Evolutionary conservation across 2,888 invertebrate genomes (phyloP), one percentile per base, ranked within the genome.

Genomic region (Plebejus melissa): DNA sequence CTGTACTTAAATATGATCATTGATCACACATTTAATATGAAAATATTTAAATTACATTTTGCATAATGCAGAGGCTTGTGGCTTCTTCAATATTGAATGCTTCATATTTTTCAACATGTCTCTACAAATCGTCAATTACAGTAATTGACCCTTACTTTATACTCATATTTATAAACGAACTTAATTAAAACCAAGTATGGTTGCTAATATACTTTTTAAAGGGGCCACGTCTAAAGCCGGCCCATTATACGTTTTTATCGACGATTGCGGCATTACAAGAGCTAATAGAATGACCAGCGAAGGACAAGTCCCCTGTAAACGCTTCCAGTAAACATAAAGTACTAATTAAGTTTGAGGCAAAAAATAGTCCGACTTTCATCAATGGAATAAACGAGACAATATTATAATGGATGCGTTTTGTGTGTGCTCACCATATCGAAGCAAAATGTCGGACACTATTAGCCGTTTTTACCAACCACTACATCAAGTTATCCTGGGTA

Each of bases 271-370:
- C 41, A 75, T 71, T 46, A 75, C 70, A 75, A 71, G 75, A 46
- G 58, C 71, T 71, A 75, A 75, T 75, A 75, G 71, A 76, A 71
- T 72, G 69, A 75, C 65, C 74, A 78, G 76, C 77, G 69, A 77
- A 77, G 76, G 75, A 57, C 72, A 74, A 36, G 74, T 69, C 85
- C 86, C 85, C 87, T 86, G 83, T 81, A 81, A 82, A 72, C 78
- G 83, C 82, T 86, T 85, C 85, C 85, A 85, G 87, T 86, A 86
- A 85, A 83, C 84, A 78, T 88, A 87, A 87, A 88, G 85, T 88
- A 87, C 87, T 89, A 89, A 91, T 91, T 90, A 90, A 87, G 85
- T 84, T 86, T 82, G 84, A 84, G 80, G 87, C 84, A 90, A 91
- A 90, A 90, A 90, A 85, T 83, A 80, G 81, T 83, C 81, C 81